Base-by-base conservation (phyloP, 30 jellyfish, hydroid and myxozoan genomes). In the Cassiopea andromeda region DNA sequence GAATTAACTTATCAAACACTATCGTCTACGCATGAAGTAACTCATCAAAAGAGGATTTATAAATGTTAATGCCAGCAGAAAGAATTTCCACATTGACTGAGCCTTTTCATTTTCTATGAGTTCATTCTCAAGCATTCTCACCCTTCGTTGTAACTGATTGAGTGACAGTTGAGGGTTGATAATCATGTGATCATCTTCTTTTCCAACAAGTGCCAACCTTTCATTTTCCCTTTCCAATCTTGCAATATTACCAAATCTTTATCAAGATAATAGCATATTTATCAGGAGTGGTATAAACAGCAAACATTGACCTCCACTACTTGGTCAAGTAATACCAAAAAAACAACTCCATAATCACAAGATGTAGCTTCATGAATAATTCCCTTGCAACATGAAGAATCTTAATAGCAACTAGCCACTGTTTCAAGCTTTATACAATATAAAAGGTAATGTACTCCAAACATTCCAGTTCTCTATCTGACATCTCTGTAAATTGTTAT, bases 51-150 rank as follows among this genome's bases (percentile, higher is more conserved):
- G 38, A 17, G 97, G 97, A 38, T 89, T 89, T 18, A 89, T 71
- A 43, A 89, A 61, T n/a, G 92, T 89, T 45, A 89, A 7, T 45
- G 97, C 97, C 18, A 89, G 45, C 74, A 89, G 59, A 49, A 89
- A 76, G 16, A 89, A 50, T 66, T 81, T 89, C 97, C 97, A 89
- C 64, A 69, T 50, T 4, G 81, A 68, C 75, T 89, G 92, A 48
- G 81, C 57, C 48, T 88, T 49, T 60, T 81, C 88, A 5, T 67
- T 89, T 4, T 89, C 97, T 1, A 75, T 58, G 1, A 89, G 92
- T 89, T 89, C 97, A 48, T 81, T 89, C 64, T 89, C 97, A 44
- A 89, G 85, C 92, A 75, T 81, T 19, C 84, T 46, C 27, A 89
- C 85, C n/a, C 97, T 80, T 60, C 97, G 74, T 27, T 89, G 97